Evolutionary conservation across 2,888 invertebrate genomes (phyloP), one percentile per base, ranked within the genome.

Genomic region (Hermaeophaga mercurialis): DNA sequence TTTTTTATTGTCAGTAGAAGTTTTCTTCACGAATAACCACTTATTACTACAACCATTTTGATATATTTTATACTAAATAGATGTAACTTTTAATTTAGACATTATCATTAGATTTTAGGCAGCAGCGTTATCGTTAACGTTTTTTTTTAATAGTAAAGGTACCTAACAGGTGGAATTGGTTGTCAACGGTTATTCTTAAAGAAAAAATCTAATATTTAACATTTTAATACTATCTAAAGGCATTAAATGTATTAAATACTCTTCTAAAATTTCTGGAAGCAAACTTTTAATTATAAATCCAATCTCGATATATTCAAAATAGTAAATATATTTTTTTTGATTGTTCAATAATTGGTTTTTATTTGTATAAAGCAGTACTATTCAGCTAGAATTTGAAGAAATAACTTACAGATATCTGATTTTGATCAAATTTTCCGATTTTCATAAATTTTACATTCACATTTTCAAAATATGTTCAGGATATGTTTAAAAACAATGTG

Each of bases 1-100:
- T 62, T 61, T 63, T 63, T 62, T 65, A 50, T 55, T 55, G 46
- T 52, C 41, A 34, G 44, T 24, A 47, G 46, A 33, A 7, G n/a
- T 2, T 6, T 28, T 28, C 28, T 2, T 38, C 14, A 11, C 3
- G 38, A 9, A 15, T 38, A 38, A 15, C 14, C 34, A 22, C 22
- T 22, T 3, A 3, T 22, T n/a, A n/a, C n/a, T n/a, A n/a, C n/a
- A 22, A 22, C 7, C 7, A 22, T 22, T 22, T 22, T 22, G 3
- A 22, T 22, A 3, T 22, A 22, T 22, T 5, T 22, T 22, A 5
- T 22, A n/a, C n/a, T n/a, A n/a, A n/a, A n/a, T n/a, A n/a, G n/a
- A n/a, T n/a, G n/a, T n/a, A n/a, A n/a, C n/a, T n/a, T n/a, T n/a
- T n/a, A n/a, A n/a, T n/a, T n/a, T n/a, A n/a, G n/a, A n/a, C n/a